Percentiles rank a stretch among this genome's conserved stretches.
Evolutionary conservation across 2,113 vertebrate species (phyloP).

Genomic region (Sarotherodon lohbergeri): DNA sequence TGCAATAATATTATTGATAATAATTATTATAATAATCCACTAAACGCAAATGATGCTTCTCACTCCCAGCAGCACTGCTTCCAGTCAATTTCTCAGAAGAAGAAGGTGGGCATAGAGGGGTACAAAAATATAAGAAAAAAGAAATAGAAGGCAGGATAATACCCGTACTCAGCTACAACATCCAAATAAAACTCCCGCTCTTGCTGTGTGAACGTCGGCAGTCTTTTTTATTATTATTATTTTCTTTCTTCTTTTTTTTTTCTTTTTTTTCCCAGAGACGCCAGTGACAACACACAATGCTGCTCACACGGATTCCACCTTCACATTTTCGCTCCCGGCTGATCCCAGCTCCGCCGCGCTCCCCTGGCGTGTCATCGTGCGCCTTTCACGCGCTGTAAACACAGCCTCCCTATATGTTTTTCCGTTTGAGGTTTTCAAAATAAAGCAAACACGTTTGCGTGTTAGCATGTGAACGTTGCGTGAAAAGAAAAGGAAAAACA

Average conservation of each 20-base stretch:
- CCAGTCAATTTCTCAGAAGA: constrained; percentile 18
- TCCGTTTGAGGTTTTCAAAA: constrained; percentile 18
- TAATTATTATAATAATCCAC: not conserved
- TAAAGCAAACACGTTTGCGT: not conserved
- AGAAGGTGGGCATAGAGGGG: constrained; percentile 11
- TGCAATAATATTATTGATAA: not conserved
- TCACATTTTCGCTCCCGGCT: constrained; percentile 38
- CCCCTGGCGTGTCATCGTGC: constrained; percentile 45
- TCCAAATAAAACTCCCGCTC: constrained; percentile 12
- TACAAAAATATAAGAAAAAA: not conserved
- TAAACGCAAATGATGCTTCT: constrained; percentile 17
- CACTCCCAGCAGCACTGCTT: constrained; percentile 15
- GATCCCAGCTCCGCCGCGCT: constrained; percentile 20
- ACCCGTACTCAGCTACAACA: not conserved
- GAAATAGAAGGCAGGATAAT: constrained; percentile 13
- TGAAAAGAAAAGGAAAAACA: not conserved
- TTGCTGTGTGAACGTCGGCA: not conserved
- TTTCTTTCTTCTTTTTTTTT: not conserved
- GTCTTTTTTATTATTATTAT: not conserved
- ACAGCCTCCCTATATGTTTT: not conserved
- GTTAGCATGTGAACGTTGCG: not conserved
- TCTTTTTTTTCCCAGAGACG: not conserved
- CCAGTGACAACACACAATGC: constrained; percentile 39
- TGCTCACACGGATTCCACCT: constrained; percentile 56
- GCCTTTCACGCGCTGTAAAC: not conserved